Evolutionary conservation across 2,888 invertebrate species (phyloP), one percentile per base, ranked within the genome.

Genomic region (Theretra japonica): DNA sequence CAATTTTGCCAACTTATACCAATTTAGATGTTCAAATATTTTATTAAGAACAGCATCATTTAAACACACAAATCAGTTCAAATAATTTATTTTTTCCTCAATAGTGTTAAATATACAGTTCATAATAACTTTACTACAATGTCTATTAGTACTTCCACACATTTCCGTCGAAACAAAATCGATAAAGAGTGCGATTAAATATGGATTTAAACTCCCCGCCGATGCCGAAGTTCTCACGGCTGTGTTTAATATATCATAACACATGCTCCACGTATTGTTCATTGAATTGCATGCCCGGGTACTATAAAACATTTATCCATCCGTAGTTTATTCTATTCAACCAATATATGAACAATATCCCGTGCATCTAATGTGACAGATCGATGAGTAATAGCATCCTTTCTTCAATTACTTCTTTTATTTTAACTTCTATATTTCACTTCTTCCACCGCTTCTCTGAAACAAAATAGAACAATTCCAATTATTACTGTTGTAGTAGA

Each of bases 151-250:
- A 17, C 5, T 23, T 48, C 48, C 41, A 23, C 23, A 41, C 3
- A 23, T 48, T 48, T n/a, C 23, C 6, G 48, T 15, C 6, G 23
- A 65, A 65, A 65, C 15, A 41, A 41, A 65, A 65, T 65, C 65
- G 41, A 65, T 65, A 48, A 23, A 65, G 41, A 6, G 15, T 5
- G 6, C 23, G 21, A 65, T 65, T 65, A 65, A 65, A 65, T 48
- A 65, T 65, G 41, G 21, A 65, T 65, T 65, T 65, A 23, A 65
- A 65, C 58, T 58, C 58, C 23, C 41, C 48, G 48, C 65, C 48
- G 65, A 48, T 65, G 65, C 23, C 65, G 48, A 23, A 65, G 65
- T 65, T 65, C 65, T 48, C 65, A 65, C 65, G 65, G 65, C 23
- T 23, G 65, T 65, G 4, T 41, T 48, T 48, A 60, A 60, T 60